Evolutionary conservation across 2,888 invertebrate genomes (phyloP).

Genomic region (Eugnorisma glareosa): DNA sequence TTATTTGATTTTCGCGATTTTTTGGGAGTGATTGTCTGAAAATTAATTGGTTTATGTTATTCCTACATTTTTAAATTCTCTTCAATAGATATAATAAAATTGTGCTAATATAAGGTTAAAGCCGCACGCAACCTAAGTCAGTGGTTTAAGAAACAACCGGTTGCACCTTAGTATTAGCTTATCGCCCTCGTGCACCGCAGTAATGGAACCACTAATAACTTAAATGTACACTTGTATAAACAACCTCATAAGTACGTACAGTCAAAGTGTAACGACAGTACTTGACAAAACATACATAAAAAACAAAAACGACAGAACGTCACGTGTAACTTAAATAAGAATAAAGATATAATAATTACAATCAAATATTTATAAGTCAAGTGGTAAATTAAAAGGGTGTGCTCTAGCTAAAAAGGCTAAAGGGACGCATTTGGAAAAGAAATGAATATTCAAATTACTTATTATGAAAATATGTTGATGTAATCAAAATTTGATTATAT

Average conservation of each 20-base stretch:
- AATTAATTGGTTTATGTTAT: neutral
- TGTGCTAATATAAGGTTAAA: slow-evolving; percentile 24
- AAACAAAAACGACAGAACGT: neutral
- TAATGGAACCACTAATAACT: slow-evolving; percentile 57
- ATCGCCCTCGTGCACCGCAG: slow-evolving; percentile 38
- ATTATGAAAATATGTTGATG: slow-evolving; percentile 32
- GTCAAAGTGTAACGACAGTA: slow-evolving; percentile 28
- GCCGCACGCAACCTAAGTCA: slow-evolving; percentile 23
- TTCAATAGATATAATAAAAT: slow-evolving; percentile 1
- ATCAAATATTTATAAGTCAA: neutral
- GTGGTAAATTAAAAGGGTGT: neutral
- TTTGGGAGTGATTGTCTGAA: neutral
- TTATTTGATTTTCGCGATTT: too few relatives aligned
- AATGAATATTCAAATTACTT: slow-evolving; percentile 29
- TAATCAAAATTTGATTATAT: slow-evolving; percentile 4
- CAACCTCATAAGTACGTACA: slow-evolving; percentile 18
- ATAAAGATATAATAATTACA: neutral
- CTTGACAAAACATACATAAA: neutral
- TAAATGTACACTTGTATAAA: slow-evolving; percentile 41
- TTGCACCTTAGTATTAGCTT: slow-evolving; percentile 49
- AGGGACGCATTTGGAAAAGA: slow-evolving; percentile 28
- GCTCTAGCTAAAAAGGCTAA: slow-evolving; percentile 17
- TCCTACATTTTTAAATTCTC: neutral
- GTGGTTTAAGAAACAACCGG: slow-evolving; percentile 46
- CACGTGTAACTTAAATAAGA: neutral